Evolutionary conservation across 2,113 vertebrate genomes (phyloP), one percentile per base, ranked within the genome.

Genomic region (Falco punctatus): DNA sequence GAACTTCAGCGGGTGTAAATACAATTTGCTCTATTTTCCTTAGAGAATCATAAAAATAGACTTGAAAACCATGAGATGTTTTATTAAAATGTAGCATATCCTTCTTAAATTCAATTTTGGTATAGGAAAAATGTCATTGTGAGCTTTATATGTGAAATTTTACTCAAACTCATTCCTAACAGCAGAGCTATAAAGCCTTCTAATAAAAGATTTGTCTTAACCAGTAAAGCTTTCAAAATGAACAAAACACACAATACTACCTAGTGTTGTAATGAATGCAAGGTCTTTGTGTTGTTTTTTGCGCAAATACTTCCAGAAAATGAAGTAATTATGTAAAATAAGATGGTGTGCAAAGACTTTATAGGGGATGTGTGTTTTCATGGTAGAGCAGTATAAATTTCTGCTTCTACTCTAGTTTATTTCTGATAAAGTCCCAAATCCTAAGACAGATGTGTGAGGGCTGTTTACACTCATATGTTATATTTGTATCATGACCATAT

Each of bases 61-160:
- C 51, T 52, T 85, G 67, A 93, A 87, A 92, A 81, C 73, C 77
- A 26, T 66, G 77, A 80, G 54, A 71, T 51, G 21, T 90, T 94
- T 83, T 73, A 89, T 91, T 97, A 86, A 95, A 96, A 83, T 82
- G 28, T 23, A 90, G 40, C 32, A 70, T 74, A 90, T 82, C 35
- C 59, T 42, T 88, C 81, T 90, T 91, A 78, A 93, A 92, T 81
- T 83, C 86, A 40, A 82, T 90, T 93, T 85, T 87, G n/a, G 15
- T 46, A 54, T 54, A 78, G 55, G 70, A 70, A 82, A 85, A 88
- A 91, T 59, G n/a, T 82, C 66, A 78, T 16, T 69, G 26, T 66
- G 42, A 73, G n/a, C 48, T 84, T 92, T 81, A 61, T 49, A 62
- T 67, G 30, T 86, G 86, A 79, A 83, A 55, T 75, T 73, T 89